Conservation (phyloP, 2,113 vertebrate species). For the Malaclemys terrapin region DNA sequence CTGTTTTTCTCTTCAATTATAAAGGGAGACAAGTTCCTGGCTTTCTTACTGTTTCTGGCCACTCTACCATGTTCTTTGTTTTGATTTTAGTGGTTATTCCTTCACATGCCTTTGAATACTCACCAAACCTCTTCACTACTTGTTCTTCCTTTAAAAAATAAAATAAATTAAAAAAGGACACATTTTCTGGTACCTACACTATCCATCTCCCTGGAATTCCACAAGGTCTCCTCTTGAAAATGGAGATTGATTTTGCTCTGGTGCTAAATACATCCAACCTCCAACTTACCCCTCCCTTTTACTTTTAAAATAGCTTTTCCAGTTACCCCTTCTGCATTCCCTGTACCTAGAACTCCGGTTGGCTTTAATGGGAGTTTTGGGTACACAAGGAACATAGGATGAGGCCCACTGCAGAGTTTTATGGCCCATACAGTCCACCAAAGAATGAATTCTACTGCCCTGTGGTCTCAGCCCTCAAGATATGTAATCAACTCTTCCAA, state of each 20-base stretch:
- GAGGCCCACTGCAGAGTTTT: not conserved
- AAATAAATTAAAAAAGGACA: not conserved
- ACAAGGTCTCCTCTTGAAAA: not conserved
- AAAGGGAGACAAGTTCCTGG: no score
- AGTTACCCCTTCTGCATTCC: not conserved
- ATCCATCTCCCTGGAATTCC: not conserved
- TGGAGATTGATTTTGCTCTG: not conserved
- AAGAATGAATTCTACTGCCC: accelerated
- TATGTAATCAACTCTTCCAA: accelerated
- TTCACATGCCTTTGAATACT: not conserved
- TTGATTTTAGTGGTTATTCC: not conserved
- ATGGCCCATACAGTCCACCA: not conserved
- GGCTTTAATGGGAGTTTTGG: not conserved
- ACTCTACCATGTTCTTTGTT: not conserved
- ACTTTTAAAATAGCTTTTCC: not conserved
- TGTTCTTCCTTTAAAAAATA: not conserved
- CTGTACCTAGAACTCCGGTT: not conserved
- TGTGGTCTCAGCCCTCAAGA: not conserved
- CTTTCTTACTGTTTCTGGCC: no score
- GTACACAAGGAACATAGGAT: not conserved
- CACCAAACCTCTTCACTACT: not conserved
- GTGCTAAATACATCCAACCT: not conserved
- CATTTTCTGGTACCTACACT: not conserved
- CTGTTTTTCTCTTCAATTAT: not conserved
- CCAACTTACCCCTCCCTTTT: not conserved